Evolutionary conservation across 2,888 invertebrate species (phyloP), one percentile per base, ranked within the genome.

Genomic region (Synergus itoensis): DNA sequence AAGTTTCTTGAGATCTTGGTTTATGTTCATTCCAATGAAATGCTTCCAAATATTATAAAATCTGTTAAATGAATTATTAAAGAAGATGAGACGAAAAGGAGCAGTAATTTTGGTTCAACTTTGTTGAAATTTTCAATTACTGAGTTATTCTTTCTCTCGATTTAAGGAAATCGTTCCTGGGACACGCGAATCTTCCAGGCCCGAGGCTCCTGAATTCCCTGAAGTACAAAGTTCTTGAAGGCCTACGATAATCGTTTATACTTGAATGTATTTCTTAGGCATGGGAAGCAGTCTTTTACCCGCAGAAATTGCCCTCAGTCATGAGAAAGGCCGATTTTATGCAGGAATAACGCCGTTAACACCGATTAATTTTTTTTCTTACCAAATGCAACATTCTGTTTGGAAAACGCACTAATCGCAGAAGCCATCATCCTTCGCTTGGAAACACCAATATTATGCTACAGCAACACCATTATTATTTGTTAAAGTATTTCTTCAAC

Each of bases 201-300:
- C 69, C n/a, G n/a, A 28, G 73, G 36, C 36, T n/a, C 1, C 36
- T 73, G 11, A 1, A 73, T 48, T 73, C 73, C 53, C 53, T 73
- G 48, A 73, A 73, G 73, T 57, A 73, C 36, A 73, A 48, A 53
- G 53, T 73, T 73, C 48, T 53, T 73, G 53, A 73, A 48, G 53
- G n/a, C n/a, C 4, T 36, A 53, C 36, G 40, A 73, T 73, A 73
- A 73, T 73, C 48, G 73, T 73, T 67, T 36, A 73, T 73, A 73
- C 73, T 73, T 73, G 36, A 57, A 57, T 73, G 53, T 73, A 53
- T 73, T 53, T 53, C 53, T 73, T 73, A 40, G 53, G 53, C 40
- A 73, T 73, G 73, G 73, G 73, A 73, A 73, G 48, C 53, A 53
- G 73, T 36, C n/a, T 57, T 36, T 57, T 40, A 40, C 53, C 40